phyloP scores from a whole-genome alignment of 1,140 invertebrate species.

The Caenorhabditis briggsae region DNA sequence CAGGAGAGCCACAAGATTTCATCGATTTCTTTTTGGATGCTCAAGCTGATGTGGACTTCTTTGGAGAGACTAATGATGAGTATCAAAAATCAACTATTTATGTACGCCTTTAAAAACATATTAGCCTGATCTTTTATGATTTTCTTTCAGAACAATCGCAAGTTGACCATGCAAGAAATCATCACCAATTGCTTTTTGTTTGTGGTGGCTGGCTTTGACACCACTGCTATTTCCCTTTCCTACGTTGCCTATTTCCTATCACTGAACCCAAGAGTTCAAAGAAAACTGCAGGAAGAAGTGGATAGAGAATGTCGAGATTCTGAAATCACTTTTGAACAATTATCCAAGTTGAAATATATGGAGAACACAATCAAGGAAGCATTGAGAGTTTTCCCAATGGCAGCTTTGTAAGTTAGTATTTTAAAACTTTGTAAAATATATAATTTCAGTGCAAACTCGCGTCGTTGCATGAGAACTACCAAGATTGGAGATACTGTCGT shows the following conservation, averaged over 20 bases:
- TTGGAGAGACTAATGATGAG: slow-evolving; percentile 12
- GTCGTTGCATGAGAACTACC: slow-evolving; percentile 73
- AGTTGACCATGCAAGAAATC: slow-evolving; percentile 79
- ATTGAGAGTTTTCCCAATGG: slow-evolving; percentile 72
- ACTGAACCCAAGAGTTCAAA: slow-evolving; percentile 82
- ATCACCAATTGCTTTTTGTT: slow-evolving; percentile 79
- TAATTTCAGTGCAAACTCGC: slow-evolving; percentile 67
- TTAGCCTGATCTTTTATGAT: no score
- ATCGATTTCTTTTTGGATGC: slow-evolving; percentile 60
- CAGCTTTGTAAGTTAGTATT: slow-evolving; percentile 63
- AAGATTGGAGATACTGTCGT: slow-evolving; percentile 74
- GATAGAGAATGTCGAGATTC: slow-evolving; percentile 78
- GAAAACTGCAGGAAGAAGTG: slow-evolving; percentile 82
- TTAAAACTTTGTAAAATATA: neutral
- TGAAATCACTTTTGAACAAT: slow-evolving; percentile 70
- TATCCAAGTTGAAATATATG: slow-evolving; percentile 71
- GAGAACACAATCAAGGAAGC: slow-evolving; percentile 73
- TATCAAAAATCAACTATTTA: slow-evolving; percentile 10
- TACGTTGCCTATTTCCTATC: slow-evolving; percentile 83
- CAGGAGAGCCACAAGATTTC: slow-evolving; percentile 55
- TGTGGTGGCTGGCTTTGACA: slow-evolving; percentile 82
- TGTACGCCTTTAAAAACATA: neutral
- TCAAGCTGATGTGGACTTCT: slow-evolving; percentile 16
- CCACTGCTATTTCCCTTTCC: slow-evolving; percentile 83
- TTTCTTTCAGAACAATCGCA: slow-evolving; percentile 48